A percentile compares a stretch with the other conserved stretches of the same genome.
Conservation (phyloP, 2,113 vertebrate species). For the Nanorana parkeri region DNA sequence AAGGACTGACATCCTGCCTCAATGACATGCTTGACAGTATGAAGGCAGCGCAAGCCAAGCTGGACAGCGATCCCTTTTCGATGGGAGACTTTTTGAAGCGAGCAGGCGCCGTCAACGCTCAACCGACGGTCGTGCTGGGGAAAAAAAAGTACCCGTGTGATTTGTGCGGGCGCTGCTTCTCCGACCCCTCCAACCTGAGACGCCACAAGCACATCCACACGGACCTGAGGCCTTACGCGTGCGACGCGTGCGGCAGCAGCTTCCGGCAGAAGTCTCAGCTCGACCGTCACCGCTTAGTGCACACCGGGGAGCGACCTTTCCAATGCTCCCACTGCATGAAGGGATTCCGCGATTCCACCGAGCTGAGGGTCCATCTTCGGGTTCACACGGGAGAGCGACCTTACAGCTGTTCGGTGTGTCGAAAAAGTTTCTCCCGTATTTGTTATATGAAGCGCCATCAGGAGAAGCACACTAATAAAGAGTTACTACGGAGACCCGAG, state of each 20-base stretch:
- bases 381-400: conserved; percentile 47
- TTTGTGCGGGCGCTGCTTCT: conserved; percentile 30
- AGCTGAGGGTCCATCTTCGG: conserved; percentile 32
- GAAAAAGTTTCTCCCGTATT: conserved; percentile 59
- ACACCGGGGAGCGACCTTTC: conserved; percentile 44
- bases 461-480: conserved; percentile 60
- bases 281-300: conserved; percentile 31
- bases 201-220: conserved; percentile 46
- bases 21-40: conserved; percentile 41
- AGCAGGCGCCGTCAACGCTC: conserved; percentile 2
- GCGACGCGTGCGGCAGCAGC: conserved; percentile 26
- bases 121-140: conserved; percentile 13
- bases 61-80: conserved; percentile 30
- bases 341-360: conserved; percentile 50
- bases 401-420: conserved; percentile 43
- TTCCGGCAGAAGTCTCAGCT: conserved; percentile 46
- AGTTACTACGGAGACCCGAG: not conserved
- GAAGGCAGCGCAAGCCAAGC: conserved; percentile 38
- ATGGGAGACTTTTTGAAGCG: conserved; percentile 42
- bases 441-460: conserved; percentile 67
- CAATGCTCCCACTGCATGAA: conserved; percentile 39
- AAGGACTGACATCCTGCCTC: conserved; percentile 22
- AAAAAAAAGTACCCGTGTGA: conserved; percentile 35
- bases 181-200: conserved; percentile 35
- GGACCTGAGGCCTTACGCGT: conserved; percentile 36